Base-by-base conservation (phyloP, 2,888 invertebrate species). In the Aproaerema taeniolella region DNA sequence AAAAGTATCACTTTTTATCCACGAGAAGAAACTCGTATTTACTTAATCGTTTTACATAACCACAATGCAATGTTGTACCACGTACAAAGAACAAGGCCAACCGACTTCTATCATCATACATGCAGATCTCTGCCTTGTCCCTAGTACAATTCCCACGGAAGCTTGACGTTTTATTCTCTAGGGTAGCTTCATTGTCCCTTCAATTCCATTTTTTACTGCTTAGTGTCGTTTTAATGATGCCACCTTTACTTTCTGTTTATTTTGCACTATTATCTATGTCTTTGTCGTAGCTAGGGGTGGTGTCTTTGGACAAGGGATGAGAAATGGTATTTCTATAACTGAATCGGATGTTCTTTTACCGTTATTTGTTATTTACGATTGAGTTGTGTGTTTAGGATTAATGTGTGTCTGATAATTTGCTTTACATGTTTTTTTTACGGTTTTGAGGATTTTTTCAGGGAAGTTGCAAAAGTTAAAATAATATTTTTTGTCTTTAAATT, bases 211-310 rank as follows among this genome's bases (percentile, higher is more conserved):
- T 75, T 72, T 69, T 65, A 67, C 53, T 57, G 42, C 53, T 57
- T 42, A 50, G 70, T 75, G 68, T 80, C 76, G 63, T 55, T 80
- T 74, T 82, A 80, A 83, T 78, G 79, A 81, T 61, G 56, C 61
- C 52, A 54, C 51, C 61, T 65, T 62, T 67, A 54, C 58, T 63
- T 69, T 65, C 64, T 82, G 78, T 83, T 85, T 83, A 82, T 76
- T 73, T 72, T 74, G 66, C 64, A 60, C 68, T 64, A 69, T 78
- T 80, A 74, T 81, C 74, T 72, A 66, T 67, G 60, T 61, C 68
- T 65, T 76, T 82, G 74, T 79, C 46, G 24, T 28, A 49, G 43
- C 53, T 54, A 64, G 57, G 79, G 79, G 80, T 70, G 75, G 74
- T 70, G 61, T 69, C 72, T 78, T 79, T 81, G 67, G 75, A 76